These are phyloP conservation scores for Euclidia mi DNA, from an alignment of 2,888 invertebrate species.

Conservation along the genomic window DNA sequence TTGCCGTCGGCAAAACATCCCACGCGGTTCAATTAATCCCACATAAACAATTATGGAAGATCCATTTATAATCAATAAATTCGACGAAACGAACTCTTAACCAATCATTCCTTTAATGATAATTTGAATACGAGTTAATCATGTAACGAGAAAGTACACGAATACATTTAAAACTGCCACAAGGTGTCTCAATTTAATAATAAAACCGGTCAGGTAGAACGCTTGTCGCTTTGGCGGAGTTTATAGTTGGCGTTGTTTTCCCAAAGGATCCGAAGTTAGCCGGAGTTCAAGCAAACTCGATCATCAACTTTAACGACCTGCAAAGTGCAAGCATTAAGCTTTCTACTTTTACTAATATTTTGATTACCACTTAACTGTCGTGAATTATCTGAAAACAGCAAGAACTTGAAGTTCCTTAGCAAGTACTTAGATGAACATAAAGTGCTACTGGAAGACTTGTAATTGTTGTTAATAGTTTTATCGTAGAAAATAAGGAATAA, in stretches of 20 bases:
- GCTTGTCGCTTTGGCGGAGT: conserved; percentile 56
- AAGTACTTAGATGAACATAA: no score
- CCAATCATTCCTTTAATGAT: conserved; percentile 66
- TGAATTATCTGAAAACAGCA: conserved; percentile 35
- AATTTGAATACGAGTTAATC: conserved; percentile 71
- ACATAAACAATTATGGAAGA: conserved; percentile 80
- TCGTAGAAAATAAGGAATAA: no score
- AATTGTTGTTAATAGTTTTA: no score
- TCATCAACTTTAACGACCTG: conserved; percentile 77
- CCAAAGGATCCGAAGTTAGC: conserved; percentile 73
- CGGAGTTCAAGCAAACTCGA: conserved; percentile 71
- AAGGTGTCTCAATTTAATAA: conserved; percentile 71
- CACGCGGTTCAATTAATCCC: conserved; percentile 76
- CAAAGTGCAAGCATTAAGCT: conserved; percentile 72
- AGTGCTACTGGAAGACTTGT: no score
- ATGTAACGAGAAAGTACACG: conserved; percentile 69
- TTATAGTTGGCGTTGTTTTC: conserved; percentile 73
- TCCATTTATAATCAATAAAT: conserved; percentile 80
- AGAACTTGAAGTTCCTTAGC: not conserved
- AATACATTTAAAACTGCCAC: conserved; percentile 72
- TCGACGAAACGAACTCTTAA: conserved; percentile 66
- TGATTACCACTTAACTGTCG: conserved; percentile 54
- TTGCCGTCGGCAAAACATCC: conserved; percentile 69
- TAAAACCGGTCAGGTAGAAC: conserved; percentile 53
- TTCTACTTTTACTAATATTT: conserved; percentile 67